Percentiles rank a stretch among this genome's conserved stretches.
Evolutionary conservation across 2,797 vertebrate genomes (phyloP).

Genomic region (Hippopotamyrus pictus): DNA sequence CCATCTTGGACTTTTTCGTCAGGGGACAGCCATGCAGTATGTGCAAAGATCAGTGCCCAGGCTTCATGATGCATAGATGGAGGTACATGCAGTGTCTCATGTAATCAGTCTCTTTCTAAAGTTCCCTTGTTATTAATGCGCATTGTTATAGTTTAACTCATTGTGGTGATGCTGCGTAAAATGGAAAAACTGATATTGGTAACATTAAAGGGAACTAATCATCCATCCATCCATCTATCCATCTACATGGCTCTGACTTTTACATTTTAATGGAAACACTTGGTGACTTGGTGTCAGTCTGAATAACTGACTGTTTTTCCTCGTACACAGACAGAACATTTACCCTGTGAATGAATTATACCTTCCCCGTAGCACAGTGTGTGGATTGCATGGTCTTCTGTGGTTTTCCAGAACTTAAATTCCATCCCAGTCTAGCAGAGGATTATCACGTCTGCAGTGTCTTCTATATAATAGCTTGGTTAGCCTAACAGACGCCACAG

Average conservation of each 20-base stretch:
- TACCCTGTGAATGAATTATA: not conserved
- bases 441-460: not conserved
- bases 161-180: not conserved
- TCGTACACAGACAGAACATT: not conserved
- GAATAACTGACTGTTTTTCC: not conserved
- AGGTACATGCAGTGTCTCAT: not conserved
- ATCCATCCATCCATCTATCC: not conserved
- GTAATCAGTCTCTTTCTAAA: not conserved
- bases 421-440: not conserved
- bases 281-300: not conserved
- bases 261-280: not conserved
- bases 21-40: conserved; percentile 3
- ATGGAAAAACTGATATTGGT: not conserved
- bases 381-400: not conserved
- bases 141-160: not conserved
- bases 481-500: not conserved
- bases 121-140: not conserved
- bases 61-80: conserved; percentile 1
- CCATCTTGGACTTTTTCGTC: not conserved
- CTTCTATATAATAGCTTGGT: not conserved
- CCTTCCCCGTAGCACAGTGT: not conserved
- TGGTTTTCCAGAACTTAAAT: not conserved
- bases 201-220: not conserved
- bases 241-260: not conserved
- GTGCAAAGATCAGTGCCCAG: not conserved